phyloP scores from a whole-genome alignment of 2,888 invertebrate species.

The Scaptomyza cyrtandrae region DNA sequence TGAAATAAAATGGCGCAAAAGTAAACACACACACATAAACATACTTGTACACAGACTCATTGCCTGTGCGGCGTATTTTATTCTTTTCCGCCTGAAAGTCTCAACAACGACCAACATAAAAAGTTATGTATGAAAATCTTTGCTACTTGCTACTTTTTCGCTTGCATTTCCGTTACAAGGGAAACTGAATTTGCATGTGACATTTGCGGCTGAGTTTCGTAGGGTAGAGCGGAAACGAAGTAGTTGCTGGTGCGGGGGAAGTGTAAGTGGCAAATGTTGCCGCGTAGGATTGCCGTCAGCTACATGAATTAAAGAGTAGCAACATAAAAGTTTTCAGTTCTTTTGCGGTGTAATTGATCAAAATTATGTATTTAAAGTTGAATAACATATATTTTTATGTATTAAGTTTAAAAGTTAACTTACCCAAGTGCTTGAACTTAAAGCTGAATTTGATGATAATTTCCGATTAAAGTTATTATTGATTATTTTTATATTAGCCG shows the following conservation, averaged over 20 bases:
- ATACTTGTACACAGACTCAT: conserved; percentile 39
- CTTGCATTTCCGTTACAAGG: conserved; percentile 71
- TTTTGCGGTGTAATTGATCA: too few relatives aligned
- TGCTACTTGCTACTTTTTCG: conserved; percentile 60
- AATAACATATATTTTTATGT: too few relatives aligned
- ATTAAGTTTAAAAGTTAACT: neutral
- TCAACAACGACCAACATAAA: conserved; percentile 66
- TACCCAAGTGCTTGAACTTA: neutral
- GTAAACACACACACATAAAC: conserved; percentile 49
- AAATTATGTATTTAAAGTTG: too few relatives aligned
- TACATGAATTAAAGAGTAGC: conserved; percentile 46
- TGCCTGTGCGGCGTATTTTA: conserved; percentile 60
- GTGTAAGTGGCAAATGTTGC: conserved; percentile 6
- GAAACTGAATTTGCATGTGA: conserved; percentile 70
- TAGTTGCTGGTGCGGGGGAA: conserved; percentile 7
- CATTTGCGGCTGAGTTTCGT: conserved; percentile 61
- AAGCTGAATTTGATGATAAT: neutral
- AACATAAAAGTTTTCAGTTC: conserved; percentile 28
- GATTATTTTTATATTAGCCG: neutral
- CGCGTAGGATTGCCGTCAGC: conserved; percentile 22
- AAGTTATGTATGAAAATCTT: conserved; percentile 72
- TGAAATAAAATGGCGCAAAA: conserved; percentile 72
- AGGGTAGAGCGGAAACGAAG: conserved; percentile 12
- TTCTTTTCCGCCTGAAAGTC: conserved; percentile 57
- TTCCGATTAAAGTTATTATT: neutral